phyloP scores from a whole-genome alignment of 1,140 invertebrate genomes.

The Paraescarpia echinospica region DNA sequence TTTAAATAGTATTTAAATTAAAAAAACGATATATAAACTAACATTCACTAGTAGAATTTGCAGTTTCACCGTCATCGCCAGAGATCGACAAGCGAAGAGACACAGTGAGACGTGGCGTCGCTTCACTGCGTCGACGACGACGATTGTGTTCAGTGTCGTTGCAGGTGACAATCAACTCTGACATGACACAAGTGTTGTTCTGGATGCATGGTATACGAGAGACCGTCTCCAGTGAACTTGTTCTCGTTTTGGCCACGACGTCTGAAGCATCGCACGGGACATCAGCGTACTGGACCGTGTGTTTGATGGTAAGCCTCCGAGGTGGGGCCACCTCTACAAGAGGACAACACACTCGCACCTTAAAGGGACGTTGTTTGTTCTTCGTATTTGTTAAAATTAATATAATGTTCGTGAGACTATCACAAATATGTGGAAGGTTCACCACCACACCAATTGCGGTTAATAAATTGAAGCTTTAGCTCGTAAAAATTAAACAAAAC shows the following conservation, averaged over 20 bases:
- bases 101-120: conserved; percentile 28
- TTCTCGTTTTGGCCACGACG: not conserved
- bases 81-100: conserved; percentile 27
- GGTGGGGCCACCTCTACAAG: not conserved
- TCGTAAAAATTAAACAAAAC: too few relatives aligned
- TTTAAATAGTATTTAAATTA: not conserved
- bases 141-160: not conserved
- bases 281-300: not conserved
- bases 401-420: too few relatives aligned
- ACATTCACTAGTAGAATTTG: not conserved
- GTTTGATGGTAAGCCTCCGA: not conserved
- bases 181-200: not conserved
- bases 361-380: too few relatives aligned
- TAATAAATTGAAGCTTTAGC: too few relatives aligned
- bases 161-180: not conserved
- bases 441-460: too few relatives aligned
- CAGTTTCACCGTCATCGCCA: not conserved
- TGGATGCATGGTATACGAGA: not conserved
- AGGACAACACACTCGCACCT: not conserved
- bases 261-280: not conserved
- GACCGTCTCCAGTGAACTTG: not conserved
- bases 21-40: not conserved
- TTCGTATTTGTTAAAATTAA: too few relatives aligned
- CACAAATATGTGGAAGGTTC: too few relatives aligned
- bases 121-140: not conserved